Evolutionary conservation across 1,140 invertebrate species (phyloP).

Genomic region (Danaus melanippus): DNA sequence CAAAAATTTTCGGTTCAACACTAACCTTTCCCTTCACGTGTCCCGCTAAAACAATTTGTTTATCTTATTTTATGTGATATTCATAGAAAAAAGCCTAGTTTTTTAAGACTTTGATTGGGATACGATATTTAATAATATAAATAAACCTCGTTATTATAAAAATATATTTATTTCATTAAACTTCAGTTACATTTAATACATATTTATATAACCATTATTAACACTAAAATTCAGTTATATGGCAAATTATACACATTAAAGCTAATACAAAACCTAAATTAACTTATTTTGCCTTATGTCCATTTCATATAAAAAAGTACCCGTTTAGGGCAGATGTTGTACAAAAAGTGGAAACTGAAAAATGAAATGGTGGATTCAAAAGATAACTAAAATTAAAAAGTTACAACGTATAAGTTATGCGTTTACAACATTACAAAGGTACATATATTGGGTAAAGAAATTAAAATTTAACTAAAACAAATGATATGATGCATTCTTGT

Average conservation of each 20-base stretch:
- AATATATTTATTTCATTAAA: too few relatives aligned
- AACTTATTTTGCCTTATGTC: conserved; percentile 16
- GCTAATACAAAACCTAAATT: conserved; percentile 22
- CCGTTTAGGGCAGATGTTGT: conserved; percentile 43
- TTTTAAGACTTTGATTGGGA: too few relatives aligned
- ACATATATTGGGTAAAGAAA: conserved; percentile 52
- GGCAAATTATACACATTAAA: conserved; percentile 9
- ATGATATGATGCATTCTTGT: conserved; percentile 74
- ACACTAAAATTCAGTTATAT: too few relatives aligned
- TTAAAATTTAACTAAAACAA: conserved; percentile 69
- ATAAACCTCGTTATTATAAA: too few relatives aligned
- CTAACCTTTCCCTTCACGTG: too few relatives aligned
- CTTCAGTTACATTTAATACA: too few relatives aligned
- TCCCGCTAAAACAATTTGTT: too few relatives aligned
- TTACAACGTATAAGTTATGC: conserved; percentile 40
- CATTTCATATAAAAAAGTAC: conserved; percentile 67
- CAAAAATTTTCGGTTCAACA: too few relatives aligned
- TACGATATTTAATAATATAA: too few relatives aligned
- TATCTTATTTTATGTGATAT: too few relatives aligned
- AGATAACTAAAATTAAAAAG: conserved; percentile 31
- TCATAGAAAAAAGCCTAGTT: too few relatives aligned
- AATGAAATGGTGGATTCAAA: conserved; percentile 39
- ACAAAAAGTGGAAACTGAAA: conserved; percentile 20
- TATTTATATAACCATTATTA: too few relatives aligned
- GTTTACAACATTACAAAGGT: conserved; percentile 40